Conservation (phyloP, 2,113 vertebrate species). For the Leptodactylus fuscus region DNA sequence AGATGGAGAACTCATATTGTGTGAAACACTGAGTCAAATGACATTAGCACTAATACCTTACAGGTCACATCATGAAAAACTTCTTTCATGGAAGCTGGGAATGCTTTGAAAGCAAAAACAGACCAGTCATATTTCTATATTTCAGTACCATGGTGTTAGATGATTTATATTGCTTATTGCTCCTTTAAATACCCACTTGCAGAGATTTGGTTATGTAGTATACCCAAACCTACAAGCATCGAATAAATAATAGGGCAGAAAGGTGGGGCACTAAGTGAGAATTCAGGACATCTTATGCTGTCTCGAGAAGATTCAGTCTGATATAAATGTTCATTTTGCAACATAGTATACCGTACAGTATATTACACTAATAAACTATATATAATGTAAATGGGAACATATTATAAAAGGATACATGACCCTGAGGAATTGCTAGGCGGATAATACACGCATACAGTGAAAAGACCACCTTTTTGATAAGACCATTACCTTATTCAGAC, state of each 20-base stretch:
- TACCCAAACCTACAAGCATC: background rate
- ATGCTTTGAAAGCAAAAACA: constrained; percentile 33
- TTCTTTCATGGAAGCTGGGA: constrained; percentile 24
- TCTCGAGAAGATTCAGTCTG: background rate
- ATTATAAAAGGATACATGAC: too few relatives aligned
- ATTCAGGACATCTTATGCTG: background rate
- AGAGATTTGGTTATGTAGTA: background rate
- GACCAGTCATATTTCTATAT: background rate
- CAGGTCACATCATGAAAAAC: constrained; percentile 32
- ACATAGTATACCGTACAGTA: background rate
- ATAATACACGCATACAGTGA: too few relatives aligned
- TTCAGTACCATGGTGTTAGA: background rate
- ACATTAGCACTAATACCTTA: constrained; percentile 37
- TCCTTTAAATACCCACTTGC: background rate
- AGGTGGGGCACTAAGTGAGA: background rate
- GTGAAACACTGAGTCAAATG: constrained; percentile 20
- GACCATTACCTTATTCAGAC: too few relatives aligned
- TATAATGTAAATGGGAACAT: too few relatives aligned
- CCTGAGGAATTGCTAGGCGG: too few relatives aligned
- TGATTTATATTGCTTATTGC: constrained; percentile 10
- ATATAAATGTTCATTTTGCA: background rate
- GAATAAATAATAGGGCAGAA: constrained; percentile 7
- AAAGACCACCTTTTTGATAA: too few relatives aligned
- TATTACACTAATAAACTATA: too few relatives aligned
- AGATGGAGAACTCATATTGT: constrained; percentile 40